Conservation (phyloP, 2,113 vertebrate genomes). For the Xenopus borealis region DNA sequence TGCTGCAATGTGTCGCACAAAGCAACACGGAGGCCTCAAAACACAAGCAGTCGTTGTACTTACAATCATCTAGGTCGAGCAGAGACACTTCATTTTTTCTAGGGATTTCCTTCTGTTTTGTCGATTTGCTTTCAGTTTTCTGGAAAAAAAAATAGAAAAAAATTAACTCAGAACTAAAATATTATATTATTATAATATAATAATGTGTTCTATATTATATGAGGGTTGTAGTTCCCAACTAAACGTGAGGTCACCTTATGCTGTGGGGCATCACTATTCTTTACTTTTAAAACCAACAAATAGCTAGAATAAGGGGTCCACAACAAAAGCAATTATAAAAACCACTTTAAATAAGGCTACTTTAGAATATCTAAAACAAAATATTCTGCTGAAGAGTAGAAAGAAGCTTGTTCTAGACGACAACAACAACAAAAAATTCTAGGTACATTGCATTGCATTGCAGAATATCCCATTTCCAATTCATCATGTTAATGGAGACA, state of each 20-base stretch:
- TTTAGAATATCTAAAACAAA: constrained; percentile 53
- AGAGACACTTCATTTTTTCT: constrained; percentile 74
- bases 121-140: constrained; percentile 63
- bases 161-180: no score
- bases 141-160: constrained; percentile 61
- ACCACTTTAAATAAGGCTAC: constrained; percentile 35
- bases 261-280: no score
- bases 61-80: constrained; percentile 91
- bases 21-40: background rate
- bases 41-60: constrained; percentile 61
- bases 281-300: no score
- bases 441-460: constrained; percentile 84
- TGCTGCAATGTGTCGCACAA: constrained; percentile 11
- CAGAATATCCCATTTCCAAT: constrained; percentile 90
- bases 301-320: no score
- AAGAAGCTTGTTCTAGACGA: constrained; percentile 61
- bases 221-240: no score
- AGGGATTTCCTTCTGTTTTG: constrained; percentile 52
- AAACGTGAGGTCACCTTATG: no score
- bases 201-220: no score
- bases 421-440: constrained; percentile 85
- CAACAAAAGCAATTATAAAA: background rate
- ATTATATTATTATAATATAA: no score
- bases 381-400: constrained; percentile 60
- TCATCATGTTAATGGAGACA: constrained; percentile 99